Evolutionary conservation across 2,797 vertebrate genomes (phyloP).

Genomic region (Phyllotis vaccarum): DNA sequence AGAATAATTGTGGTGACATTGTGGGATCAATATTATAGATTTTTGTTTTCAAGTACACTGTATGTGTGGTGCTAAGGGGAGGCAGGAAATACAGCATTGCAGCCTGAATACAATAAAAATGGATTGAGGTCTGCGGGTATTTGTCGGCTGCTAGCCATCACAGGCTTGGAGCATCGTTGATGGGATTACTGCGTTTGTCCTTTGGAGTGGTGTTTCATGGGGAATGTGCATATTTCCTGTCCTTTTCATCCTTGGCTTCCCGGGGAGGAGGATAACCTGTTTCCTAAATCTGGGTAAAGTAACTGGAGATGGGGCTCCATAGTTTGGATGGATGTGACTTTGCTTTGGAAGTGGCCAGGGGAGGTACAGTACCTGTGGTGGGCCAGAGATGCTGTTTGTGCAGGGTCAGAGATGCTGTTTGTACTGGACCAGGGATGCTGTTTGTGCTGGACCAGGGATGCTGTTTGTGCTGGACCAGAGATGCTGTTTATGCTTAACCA

Average conservation of each 20-base stretch:
- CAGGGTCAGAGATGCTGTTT: neutral
- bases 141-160: conserved; percentile 96
- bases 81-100: conserved; percentile 97
- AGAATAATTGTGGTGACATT: conserved; percentile 99
- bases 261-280: conserved; percentile 87
- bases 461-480: neutral
- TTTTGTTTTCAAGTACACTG: conserved; percentile 99
- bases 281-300: conserved; percentile 88
- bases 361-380: rapidly evolving
- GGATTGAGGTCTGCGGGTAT: conserved; percentile 96
- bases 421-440: neutral
- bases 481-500: neutral
- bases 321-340: conserved; percentile 35
- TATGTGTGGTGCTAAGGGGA: conserved; percentile 98
- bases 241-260: conserved; percentile 87
- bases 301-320: conserved; percentile 85
- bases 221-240: conserved; percentile 85
- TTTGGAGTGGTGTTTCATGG: conserved; percentile 91
- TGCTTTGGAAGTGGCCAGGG: conserved; percentile 47
- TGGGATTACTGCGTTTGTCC: conserved; percentile 95
- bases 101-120: conserved; percentile 99
- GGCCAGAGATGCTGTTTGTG: neutral
- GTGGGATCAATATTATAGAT: conserved; percentile 99
- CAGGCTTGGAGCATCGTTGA: conserved; percentile 94
- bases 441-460: neutral